A percentile compares a stretch with the other conserved stretches of the same genome.
Conservation (phyloP, 2,797 vertebrate species). For the Garrulus glandarius region DNA sequence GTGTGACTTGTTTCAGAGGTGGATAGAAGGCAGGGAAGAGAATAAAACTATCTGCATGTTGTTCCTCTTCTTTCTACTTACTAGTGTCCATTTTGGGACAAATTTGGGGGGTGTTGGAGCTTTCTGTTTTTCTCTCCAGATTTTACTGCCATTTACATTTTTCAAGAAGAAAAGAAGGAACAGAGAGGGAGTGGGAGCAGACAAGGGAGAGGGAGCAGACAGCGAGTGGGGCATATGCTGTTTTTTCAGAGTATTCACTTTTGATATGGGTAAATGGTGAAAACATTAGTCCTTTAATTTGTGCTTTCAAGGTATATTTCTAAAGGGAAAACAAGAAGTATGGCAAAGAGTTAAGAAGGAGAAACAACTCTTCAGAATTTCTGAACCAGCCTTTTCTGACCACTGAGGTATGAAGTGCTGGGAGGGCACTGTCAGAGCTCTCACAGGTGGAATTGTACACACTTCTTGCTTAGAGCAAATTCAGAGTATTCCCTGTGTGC, state of each 20-base stretch:
- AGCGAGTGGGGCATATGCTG: accelerated
- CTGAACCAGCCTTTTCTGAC: background rate
- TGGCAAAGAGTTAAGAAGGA: background rate
- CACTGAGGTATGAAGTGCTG: background rate
- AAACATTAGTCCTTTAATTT: background rate
- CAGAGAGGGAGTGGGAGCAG: background rate
- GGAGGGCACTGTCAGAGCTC: background rate
- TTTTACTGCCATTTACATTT: background rate
- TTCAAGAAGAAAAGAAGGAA: background rate
- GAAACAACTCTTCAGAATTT: background rate
- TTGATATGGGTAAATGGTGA: background rate
- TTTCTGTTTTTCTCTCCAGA: background rate
- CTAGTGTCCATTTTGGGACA: background rate
- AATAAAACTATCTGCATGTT: background rate
- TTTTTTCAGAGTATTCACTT: background rate
- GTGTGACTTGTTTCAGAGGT: background rate
- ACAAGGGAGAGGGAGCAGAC: background rate
- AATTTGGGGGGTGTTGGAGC: background rate
- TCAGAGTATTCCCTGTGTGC: background rate
- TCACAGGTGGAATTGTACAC: background rate
- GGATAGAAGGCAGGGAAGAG: background rate
- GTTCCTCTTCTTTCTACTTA: background rate
- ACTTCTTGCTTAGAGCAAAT: background rate
- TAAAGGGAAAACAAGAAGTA: background rate
- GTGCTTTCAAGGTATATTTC: background rate